phyloP scores from a whole-genome alignment of 2,888 invertebrate genomes.

The Odontothrips loti region DNA sequence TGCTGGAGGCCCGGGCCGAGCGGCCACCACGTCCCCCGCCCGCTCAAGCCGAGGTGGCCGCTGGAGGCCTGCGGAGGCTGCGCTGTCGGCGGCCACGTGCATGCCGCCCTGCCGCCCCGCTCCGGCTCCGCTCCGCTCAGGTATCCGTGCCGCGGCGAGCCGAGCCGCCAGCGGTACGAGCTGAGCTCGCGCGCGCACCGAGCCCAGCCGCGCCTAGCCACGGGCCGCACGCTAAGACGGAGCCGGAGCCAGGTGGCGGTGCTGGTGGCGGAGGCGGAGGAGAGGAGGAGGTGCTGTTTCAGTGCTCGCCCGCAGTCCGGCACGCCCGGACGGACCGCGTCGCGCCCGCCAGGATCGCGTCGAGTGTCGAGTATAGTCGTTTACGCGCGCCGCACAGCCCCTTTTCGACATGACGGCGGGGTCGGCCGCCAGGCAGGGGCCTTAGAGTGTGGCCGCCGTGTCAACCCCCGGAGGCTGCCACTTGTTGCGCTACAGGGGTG shows the following conservation, averaged over 20 bases:
- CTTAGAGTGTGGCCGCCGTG: not conserved
- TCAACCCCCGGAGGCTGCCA: no score
- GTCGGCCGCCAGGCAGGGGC: not conserved
- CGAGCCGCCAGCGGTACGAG: not conserved
- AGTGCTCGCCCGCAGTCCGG: conserved; percentile 15
- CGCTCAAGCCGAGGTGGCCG: not conserved
- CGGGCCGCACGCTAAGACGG: not conserved
- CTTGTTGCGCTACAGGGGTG: no score
- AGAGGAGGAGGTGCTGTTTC: not conserved
- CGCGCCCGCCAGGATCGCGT: conserved; percentile 7
- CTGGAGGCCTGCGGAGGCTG: not conserved
- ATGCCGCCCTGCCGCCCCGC: not conserved
- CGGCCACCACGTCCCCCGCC: not conserved
- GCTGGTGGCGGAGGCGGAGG: not conserved
- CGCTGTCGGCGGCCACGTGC: not conserved
- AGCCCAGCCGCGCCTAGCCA: not conserved
- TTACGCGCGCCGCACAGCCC: not conserved
- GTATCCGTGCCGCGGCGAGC: conserved; percentile 17
- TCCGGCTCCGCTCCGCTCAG: not conserved
- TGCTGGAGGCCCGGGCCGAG: not conserved
- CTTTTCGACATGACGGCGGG: not conserved
- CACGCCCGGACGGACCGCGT: not conserved
- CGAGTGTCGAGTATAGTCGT: not conserved
- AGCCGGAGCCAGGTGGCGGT: not conserved
- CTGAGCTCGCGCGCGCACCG: not conserved